Conservation (phyloP, 2,888 invertebrate genomes). For the Drosophila tripunctata region DNA sequence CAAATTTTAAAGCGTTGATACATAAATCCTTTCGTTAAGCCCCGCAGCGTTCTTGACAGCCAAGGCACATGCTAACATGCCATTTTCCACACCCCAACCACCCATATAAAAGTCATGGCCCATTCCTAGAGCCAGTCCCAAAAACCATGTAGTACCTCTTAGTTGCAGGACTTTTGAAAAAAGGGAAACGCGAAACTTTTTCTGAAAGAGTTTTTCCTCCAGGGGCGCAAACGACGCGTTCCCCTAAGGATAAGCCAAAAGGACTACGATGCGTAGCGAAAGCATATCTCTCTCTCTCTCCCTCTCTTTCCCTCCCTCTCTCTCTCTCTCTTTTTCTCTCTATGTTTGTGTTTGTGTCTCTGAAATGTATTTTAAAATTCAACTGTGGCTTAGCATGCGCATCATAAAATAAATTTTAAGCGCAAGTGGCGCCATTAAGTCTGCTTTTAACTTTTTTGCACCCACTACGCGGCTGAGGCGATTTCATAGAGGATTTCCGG, state of each 20-base stretch:
- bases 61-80: constrained; percentile 74
- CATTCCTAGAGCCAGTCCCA: not conserved
- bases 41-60: constrained; percentile 78
- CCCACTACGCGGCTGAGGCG: constrained; percentile 65
- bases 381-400: constrained; percentile 77
- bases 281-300: constrained; percentile 18
- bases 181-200: constrained; percentile 67
- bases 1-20: constrained; percentile 83
- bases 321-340: not conserved
- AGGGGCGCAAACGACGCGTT: constrained; percentile 54
- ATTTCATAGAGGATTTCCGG: constrained; percentile 46
- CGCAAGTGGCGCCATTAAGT: constrained; percentile 81
- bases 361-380: constrained; percentile 78
- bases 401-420: constrained; percentile 81
- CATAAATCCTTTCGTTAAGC: constrained; percentile 82
- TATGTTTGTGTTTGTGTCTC: constrained; percentile 11
- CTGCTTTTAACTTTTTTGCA: constrained; percentile 76
- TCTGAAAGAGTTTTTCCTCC: constrained; percentile 69
- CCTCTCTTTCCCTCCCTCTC: not conserved
- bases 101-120: constrained; percentile 12
- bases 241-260: constrained; percentile 69
- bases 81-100: constrained; percentile 64
- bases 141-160: too few relatives aligned
- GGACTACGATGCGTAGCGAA: constrained; percentile 53
- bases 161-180: too few relatives aligned